phyloP scores from a whole-genome alignment of 2,113 vertebrate genomes.

The Peromyscus polionotus region DNA sequence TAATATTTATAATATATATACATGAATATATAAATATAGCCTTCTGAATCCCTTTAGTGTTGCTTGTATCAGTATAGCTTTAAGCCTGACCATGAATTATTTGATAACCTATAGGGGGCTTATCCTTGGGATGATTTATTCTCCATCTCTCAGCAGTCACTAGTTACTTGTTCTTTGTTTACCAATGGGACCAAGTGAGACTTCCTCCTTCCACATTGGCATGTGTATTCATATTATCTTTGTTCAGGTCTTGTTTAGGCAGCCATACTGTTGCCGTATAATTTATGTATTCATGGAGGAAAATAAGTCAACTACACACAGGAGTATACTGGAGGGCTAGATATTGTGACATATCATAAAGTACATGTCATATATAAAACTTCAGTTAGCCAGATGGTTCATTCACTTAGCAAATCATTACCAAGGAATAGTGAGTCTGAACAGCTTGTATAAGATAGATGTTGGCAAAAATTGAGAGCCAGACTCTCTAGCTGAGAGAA shows the following conservation, averaged over 20 bases:
- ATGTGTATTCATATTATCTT: background rate
- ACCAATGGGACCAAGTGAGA: too few species aligned
- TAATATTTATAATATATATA: background rate
- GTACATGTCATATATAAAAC: background rate
- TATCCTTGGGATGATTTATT: background rate
- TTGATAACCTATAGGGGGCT: background rate
- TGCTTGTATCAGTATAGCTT: background rate
- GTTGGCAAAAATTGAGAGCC: background rate
- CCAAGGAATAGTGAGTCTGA: background rate
- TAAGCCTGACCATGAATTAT: background rate
- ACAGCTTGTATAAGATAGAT: background rate
- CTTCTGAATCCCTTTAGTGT: background rate
- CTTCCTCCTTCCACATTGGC: background rate
- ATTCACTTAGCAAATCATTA: background rate
- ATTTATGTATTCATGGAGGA: background rate
- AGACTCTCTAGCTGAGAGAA: background rate
- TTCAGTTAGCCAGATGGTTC: background rate
- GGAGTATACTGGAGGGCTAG: background rate
- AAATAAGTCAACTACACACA: background rate
- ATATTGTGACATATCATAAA: background rate
- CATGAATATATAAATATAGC: background rate
- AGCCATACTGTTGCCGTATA: background rate
- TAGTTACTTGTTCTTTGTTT: background rate
- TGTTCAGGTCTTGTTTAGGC: background rate
- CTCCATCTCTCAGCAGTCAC: background rate